Evolutionary conservation across 2,888 invertebrate species (phyloP).

Genomic region (Nephrotoma appendiculata): DNA sequence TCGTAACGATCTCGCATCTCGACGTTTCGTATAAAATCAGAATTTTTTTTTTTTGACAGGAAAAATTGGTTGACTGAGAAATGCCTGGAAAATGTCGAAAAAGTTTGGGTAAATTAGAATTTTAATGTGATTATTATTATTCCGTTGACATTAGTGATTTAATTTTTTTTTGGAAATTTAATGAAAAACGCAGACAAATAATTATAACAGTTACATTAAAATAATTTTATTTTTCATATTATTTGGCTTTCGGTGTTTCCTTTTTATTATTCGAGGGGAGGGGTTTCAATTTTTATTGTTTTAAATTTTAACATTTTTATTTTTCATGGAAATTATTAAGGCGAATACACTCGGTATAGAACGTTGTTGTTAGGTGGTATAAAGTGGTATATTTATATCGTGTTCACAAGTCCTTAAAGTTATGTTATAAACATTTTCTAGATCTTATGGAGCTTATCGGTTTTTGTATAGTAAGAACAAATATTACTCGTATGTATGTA

Average conservation of each 20-base stretch:
- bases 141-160: background rate
- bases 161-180: background rate
- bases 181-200: background rate
- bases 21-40: background rate
- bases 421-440: no score
- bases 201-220: background rate
- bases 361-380: background rate
- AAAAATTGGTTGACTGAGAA: background rate
- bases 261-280: background rate
- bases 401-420: background rate
- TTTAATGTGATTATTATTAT: background rate
- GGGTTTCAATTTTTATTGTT: background rate
- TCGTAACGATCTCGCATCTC: no score
- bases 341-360: background rate
- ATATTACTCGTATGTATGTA: no score
- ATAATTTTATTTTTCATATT: background rate
- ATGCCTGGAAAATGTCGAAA: background rate
- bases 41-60: background rate
- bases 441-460: no score
- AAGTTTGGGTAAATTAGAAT: background rate
- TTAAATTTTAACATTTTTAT: background rate
- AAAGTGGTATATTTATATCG: background rate
- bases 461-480: no score
- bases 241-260: background rate
- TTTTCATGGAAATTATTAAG: background rate